Conservation (phyloP, 1,140 invertebrate genomes). For the Drosophila sechellia region DNA sequence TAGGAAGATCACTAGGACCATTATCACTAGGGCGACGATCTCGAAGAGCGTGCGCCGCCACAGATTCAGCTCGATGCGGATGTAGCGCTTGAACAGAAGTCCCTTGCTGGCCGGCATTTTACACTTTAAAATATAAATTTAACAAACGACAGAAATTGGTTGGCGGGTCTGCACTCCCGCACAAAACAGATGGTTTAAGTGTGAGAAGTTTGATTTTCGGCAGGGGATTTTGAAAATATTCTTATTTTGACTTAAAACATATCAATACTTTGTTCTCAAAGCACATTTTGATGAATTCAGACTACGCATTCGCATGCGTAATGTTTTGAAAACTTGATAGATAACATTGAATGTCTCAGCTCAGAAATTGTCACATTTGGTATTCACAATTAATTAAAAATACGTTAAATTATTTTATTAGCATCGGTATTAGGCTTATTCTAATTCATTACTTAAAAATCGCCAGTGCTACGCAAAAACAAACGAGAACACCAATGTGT, state of each 20-base stretch:
- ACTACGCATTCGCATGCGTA: background rate
- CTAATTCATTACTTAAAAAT: too few relatives aligned
- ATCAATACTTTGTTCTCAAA: constrained; percentile 9
- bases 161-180: background rate
- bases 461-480: too few relatives aligned
- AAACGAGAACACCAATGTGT: too few relatives aligned
- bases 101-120: constrained; percentile 61
- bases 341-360: background rate
- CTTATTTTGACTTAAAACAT: background rate
- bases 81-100: constrained; percentile 59
- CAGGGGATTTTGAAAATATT: constrained; percentile 16
- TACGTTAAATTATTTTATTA: too few relatives aligned
- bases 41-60: constrained; percentile 60
- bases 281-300: constrained; percentile 10
- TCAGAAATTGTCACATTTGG: too few relatives aligned
- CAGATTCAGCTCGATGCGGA: constrained; percentile 50
- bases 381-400: too few relatives aligned
- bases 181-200: constrained; percentile 2
- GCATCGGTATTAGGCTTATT: too few relatives aligned
- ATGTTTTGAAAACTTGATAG: background rate
- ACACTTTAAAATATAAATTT: background rate
- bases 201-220: background rate
- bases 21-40: constrained; percentile 42
- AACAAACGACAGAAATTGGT: background rate
- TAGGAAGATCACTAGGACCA: constrained; percentile 53